Base-by-base conservation (phyloP, 2,113 vertebrate genomes). In the Cyprinus carpio region DNA sequence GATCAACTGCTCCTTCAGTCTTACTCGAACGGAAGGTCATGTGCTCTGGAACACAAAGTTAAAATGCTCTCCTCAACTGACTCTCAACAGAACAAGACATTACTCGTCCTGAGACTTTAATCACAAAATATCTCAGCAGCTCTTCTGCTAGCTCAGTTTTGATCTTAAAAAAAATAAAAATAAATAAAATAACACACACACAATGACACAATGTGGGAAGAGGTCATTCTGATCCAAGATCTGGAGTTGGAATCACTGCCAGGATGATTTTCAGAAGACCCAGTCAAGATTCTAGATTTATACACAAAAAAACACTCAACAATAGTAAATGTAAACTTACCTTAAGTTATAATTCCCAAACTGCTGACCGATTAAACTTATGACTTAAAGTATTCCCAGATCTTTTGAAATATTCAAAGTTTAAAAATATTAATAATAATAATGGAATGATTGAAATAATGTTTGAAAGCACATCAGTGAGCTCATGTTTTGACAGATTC, bases 61-160 rank as follows among this genome's bases (percentile, higher is more conserved):
- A 31, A 64, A 80, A 80, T 1, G 16, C 13, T 72, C 20, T 82
- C 49, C 81, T 82, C 29, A 82, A 18, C 65, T 71, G 67, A 58
- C 81, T 82, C 46, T 58, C 27, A 79, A 23, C 20, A n/a, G 46
- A 58, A 82, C 31, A 58, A 82, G 27, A 46, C 72, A 56, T 82
- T 58, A 72, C 29, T 82, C 1, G 11, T 25, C n/a, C 20, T 40
- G 49, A 82, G 65, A 72, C 29, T 82, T 72, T 56, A 72, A 82
- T 82, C 31, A 0, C 20, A 40, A 31, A 37, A 72, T 82, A 72
- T 71, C 49, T 82, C 25, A 69, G 31, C 13, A n/a, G 12, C 29
- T 82, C 20, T 40, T 56, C 27, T 72, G 11, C 49, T n/a, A 56
- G 40, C 18, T 82, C 62, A 51, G 18, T 46, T 49, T 69, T 67